Evolutionary conservation across 2,113 vertebrate species (phyloP).

Genomic region (Mastomys natalensis): DNA sequence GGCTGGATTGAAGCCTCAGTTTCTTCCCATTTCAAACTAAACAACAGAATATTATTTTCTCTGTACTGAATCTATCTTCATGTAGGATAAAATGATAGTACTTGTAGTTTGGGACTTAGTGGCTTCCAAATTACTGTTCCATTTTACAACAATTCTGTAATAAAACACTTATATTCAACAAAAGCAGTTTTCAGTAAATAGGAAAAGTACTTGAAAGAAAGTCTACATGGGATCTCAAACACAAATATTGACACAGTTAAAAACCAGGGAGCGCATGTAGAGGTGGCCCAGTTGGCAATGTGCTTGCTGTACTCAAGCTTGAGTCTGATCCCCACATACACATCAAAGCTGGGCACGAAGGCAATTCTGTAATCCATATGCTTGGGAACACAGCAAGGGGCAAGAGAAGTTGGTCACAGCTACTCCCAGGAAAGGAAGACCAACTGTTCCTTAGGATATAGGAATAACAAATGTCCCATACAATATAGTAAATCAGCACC

Average conservation of each 20-base stretch:
- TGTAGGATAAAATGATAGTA: neutral
- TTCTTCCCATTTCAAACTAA: neutral
- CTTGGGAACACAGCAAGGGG: neutral
- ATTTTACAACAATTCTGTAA: neutral
- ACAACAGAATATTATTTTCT: neutral
- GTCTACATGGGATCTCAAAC: neutral
- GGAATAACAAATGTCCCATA: neutral
- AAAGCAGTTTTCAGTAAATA: neutral
- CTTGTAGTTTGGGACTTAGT: neutral
- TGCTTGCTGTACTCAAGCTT: too few relatives aligned
- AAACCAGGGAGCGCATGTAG: neutral
- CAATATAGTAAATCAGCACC: neutral
- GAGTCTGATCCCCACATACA: neutral
- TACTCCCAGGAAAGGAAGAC: neutral
- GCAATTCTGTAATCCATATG: neutral
- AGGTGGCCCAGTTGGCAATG: neutral
- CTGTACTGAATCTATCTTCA: neutral
- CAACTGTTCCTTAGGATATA: fast-evolving
- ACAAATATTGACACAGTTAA: neutral
- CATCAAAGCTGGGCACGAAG: too few relatives aligned
- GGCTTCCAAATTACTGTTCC: neutral
- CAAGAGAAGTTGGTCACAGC: neutral
- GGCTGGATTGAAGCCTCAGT: neutral
- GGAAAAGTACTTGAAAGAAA: neutral
- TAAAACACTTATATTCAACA: neutral